phyloP scores from a whole-genome alignment of 2,888 invertebrate genomes.

The Willowsia nigromaculata region DNA sequence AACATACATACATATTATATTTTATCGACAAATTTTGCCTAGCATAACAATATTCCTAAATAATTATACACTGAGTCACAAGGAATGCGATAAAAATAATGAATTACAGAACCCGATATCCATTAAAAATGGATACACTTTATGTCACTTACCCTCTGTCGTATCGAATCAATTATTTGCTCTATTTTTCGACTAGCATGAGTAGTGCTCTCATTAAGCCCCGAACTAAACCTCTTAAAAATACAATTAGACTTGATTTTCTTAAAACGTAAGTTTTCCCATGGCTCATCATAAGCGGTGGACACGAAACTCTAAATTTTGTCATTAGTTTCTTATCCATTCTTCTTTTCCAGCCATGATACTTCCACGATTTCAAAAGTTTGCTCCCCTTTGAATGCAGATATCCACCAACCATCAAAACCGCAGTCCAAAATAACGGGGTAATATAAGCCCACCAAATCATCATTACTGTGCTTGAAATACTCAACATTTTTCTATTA shows the following conservation, averaged over 20 bases:
- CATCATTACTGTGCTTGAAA: not conserved
- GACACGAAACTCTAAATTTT: not conserved
- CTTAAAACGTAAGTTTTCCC: not conserved
- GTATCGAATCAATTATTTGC: too few species aligned
- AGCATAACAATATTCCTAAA: too few species aligned
- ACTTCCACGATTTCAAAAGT: slow-evolving; percentile 5
- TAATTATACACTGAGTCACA: too few species aligned
- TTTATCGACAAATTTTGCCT: too few species aligned
- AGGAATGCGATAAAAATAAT: too few species aligned
- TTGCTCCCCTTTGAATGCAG: not conserved
- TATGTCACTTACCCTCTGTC: too few species aligned
- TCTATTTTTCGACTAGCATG: not conserved
- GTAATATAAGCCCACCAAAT: not conserved
- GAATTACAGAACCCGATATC: too few species aligned
- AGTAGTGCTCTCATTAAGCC: not conserved
- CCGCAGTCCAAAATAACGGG: too few species aligned
- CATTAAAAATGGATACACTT: too few species aligned
- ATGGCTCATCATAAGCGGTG: not conserved
- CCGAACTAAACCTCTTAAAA: not conserved
- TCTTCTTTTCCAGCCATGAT: not conserved
- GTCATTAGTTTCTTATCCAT: not conserved
- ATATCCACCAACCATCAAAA: not conserved
- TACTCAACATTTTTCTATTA: not conserved
- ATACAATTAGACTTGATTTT: not conserved
- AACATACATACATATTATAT: too few species aligned